phyloP scores from a whole-genome alignment of 2,888 invertebrate species.

The Caenorhabditis becei region DNA sequence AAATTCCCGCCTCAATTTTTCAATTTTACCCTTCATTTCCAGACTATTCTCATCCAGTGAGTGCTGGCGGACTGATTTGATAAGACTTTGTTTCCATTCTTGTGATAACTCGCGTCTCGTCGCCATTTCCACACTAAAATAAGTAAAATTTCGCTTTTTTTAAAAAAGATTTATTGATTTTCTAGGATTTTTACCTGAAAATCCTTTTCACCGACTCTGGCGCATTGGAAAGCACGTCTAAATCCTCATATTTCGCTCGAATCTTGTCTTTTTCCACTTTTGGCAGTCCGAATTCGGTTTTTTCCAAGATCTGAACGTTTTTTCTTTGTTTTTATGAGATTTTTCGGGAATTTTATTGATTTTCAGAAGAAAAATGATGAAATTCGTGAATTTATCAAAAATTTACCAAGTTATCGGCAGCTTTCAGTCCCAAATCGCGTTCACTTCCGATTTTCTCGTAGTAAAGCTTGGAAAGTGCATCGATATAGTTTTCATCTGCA shows the following conservation, averaged over 20 bases:
- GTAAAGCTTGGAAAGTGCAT: slow-evolving; percentile 75
- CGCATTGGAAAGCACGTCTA: slow-evolving; percentile 75
- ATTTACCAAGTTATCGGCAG: slow-evolving; percentile 73
- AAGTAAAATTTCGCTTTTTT: no score
- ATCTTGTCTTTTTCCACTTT: slow-evolving; percentile 71
- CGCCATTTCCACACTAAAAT: slow-evolving; percentile 77
- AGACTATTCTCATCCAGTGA: slow-evolving; percentile 73
- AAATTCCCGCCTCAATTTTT: background rate
- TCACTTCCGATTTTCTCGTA: slow-evolving; percentile 79
- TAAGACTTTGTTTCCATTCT: slow-evolving; percentile 77
- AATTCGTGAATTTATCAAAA: no score
- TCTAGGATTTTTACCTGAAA: slow-evolving; percentile 66
- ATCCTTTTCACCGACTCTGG: slow-evolving; percentile 78
- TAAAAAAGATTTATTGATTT: no score
- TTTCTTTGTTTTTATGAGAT: background rate
- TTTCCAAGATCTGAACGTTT: slow-evolving; percentile 66
- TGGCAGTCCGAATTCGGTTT: slow-evolving; percentile 76
- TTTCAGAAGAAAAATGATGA: slow-evolving; percentile 9
- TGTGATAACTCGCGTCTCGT: slow-evolving; percentile 73
- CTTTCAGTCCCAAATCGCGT: slow-evolving; percentile 78
- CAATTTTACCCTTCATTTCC: slow-evolving; percentile 73
- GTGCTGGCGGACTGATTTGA: slow-evolving; percentile 74
- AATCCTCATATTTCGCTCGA: slow-evolving; percentile 70
- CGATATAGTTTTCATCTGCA: slow-evolving; percentile 80
- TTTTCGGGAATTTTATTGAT: slow-evolving; percentile 19